These are phyloP conservation scores for Melieria crassipennis DNA, from an alignment of 2,888 invertebrate genomes.

Conservation along the genomic window DNA sequence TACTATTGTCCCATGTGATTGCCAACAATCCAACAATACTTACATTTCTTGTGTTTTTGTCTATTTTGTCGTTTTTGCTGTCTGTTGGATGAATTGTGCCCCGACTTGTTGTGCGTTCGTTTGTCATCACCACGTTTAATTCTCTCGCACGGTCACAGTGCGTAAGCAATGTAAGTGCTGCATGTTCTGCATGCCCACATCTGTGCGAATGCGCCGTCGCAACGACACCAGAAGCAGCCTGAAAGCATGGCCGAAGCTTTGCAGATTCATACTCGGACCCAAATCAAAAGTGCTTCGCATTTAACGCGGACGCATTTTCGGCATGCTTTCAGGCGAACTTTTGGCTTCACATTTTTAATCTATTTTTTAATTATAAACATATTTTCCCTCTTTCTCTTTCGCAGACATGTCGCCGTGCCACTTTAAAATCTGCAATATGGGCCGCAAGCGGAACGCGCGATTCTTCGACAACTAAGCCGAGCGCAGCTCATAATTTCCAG, in stretches of 20 bases:
- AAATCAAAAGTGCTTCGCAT: background rate
- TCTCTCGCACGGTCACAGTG: constrained; percentile 43
- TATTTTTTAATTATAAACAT: background rate
- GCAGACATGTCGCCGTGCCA: constrained; percentile 75
- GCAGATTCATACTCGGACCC: too few species aligned
- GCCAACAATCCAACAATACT: background rate
- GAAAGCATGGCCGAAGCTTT: too few species aligned
- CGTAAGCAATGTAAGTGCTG: constrained; percentile 58
- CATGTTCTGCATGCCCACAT: background rate
- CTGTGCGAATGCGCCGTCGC: too few species aligned
- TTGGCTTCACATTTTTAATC: background rate
- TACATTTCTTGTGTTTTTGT: background rate
- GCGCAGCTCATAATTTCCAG: background rate
- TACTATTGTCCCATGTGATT: background rate
- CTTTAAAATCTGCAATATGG: constrained; percentile 78
- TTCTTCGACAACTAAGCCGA: constrained; percentile 28
- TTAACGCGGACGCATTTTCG: background rate
- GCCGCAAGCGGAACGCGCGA: constrained; percentile 69
- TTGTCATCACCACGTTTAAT: too few species aligned
- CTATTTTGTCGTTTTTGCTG: background rate
- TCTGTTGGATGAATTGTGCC: background rate
- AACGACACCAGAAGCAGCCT: too few species aligned
- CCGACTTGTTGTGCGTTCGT: background rate
- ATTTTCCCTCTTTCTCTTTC: constrained; percentile 48
- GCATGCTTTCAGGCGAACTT: background rate